Evolutionary conservation across 2,797 vertebrate species (phyloP), one percentile per base, ranked within the genome.

Genomic region (Hippocampus kuda): DNA sequence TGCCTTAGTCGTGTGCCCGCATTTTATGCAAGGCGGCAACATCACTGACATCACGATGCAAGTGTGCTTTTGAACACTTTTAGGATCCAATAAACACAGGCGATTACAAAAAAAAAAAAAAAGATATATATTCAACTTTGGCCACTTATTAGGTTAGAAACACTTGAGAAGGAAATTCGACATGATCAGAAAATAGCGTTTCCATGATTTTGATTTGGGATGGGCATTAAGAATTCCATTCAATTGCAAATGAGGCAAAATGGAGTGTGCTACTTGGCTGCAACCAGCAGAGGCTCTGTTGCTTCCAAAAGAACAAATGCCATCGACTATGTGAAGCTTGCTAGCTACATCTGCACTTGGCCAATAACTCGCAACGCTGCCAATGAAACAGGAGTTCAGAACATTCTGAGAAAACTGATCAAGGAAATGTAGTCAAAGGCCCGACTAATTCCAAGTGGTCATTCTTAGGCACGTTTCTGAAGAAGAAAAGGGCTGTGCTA

Each of bases 101-200:
- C 73, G 85, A 84, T 86, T 84, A 67, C 66, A 81, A 86, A 87
- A 86, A 38, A 6, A 38, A 81, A 86, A 87, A 86, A 38, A 6
- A 38, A 38, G 5, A 87, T 85, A 89, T 84, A 89, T 86, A 88
- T 81, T 87, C 81, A 81, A 87, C 87, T 90, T 89, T 90, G 86
- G 86, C 85, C 84, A 76, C 85, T 79, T 79, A 65, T 27, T 69
- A 77, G 78, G 81, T 88, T 84, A 83, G 84, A 85, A 89, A 84
- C 76, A 77, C 78, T 79, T 83, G 68, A 79, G 70, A 20, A 85
- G 77, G 82, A 81, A 86, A 86, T 86, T 84, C 75, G 85, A 85
- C 68, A 82, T 77, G 70, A 79, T 83, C 83, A 82, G 74, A 77
- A 70, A 80, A 83, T 72, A 83, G 62, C 78, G 80, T 78, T 77